Base-by-base conservation (phyloP, 2,888 invertebrate genomes). In the Gymnocheta viridis region DNA sequence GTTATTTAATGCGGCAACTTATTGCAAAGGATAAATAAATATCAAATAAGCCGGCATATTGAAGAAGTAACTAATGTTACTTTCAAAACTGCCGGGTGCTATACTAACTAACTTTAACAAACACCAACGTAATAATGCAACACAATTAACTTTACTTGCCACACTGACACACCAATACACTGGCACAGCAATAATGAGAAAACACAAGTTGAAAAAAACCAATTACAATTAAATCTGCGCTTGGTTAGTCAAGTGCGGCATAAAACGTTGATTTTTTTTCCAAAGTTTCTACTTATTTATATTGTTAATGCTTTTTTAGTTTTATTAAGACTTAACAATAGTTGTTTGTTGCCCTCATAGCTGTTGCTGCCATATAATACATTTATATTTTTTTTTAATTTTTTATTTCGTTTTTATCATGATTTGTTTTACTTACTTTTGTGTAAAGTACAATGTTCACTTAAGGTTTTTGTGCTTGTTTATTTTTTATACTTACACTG, bases 171-270 rank as follows among this genome's bases (percentile, higher is more conserved):
- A 66, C 58, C 12, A n/a, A 44, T 29, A 54, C 22, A 62, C 6
- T 22, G 6, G n/a, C n/a, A 41, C 62, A 54, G 17, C 12, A 9
- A 41, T 29, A 64, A 62, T 41, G 14, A 35, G 27, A 22, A 62
- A 54, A 44, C 19, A 47, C 19, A 32, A 14, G 47, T 27, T 27
- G 41, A 51, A 41, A 32, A 12, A 72, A 35, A 78, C 82, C 86
- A 88, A 89, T 88, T 88, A 87, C 86, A 88, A 89, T 89, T 88
- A 88, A 88, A 88, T 88, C 87, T 86, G 87, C 87, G 89, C 89
- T 89, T 89, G 89, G 88, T 85, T 88, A 88, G 87, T 88, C 89
- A 89, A 88, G 88, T 88, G 87, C 72, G 81, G 84, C 76, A 81
- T 69, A 56, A 76, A 77, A 79, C 47, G 47, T 70, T 58, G 32